A percentile compares a stretch with the other conserved stretches of the same genome.
Conservation (phyloP, 2,888 invertebrate species). For the Acrobasis suavella region DNA sequence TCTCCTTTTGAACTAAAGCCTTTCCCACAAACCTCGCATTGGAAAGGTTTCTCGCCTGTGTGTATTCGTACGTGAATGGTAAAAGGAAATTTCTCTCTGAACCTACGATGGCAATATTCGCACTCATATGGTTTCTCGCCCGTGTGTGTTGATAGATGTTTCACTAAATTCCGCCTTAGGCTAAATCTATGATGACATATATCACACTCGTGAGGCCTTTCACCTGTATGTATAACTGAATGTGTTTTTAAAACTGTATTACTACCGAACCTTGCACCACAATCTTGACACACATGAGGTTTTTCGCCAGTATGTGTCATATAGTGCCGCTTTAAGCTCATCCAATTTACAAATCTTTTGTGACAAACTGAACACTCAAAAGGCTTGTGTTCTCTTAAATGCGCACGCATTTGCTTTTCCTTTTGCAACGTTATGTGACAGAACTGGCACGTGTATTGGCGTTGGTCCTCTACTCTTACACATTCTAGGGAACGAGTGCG, state of each 20-base stretch:
- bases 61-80: neutral
- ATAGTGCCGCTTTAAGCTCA: neutral
- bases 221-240: conserved; percentile 2
- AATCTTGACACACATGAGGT: neutral
- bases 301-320: neutral
- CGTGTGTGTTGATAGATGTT: conserved; percentile 11
- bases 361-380: conserved; percentile 8
- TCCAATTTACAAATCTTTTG: neutral
- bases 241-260: conserved; percentile 1
- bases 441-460: conserved; percentile 2
- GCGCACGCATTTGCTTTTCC: conserved; percentile 7
- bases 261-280: neutral
- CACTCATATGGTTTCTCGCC: conserved; percentile 19
- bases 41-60: conserved; percentile 12
- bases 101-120: conserved; percentile 9
- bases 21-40: conserved; percentile 9
- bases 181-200: conserved; percentile 11
- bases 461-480: neutral
- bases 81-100: conserved; percentile 9
- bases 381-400: conserved; percentile 5
- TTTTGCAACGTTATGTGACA: neutral
- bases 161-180: conserved; percentile 1
- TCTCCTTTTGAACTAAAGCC: conserved; percentile 6
- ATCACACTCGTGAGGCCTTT: conserved; percentile 10
- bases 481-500: conserved; percentile 6